Evolutionary conservation across 2,888 invertebrate species (phyloP).

Genomic region (Thera britannica): DNA sequence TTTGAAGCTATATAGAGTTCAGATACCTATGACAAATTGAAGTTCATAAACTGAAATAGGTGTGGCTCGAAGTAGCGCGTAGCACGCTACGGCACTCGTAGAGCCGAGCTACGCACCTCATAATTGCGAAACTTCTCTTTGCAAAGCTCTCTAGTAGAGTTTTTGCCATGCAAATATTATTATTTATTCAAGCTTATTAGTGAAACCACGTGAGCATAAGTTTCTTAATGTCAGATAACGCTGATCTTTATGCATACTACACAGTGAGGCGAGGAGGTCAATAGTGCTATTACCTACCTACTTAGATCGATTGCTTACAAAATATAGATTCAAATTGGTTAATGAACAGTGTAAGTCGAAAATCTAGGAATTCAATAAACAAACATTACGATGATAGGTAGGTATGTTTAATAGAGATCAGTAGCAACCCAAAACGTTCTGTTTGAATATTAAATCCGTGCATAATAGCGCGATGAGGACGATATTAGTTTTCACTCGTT

Average conservation of each 20-base stretch:
- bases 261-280: background rate
- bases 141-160: constrained; percentile 30
- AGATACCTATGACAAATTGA: background rate
- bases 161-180: constrained; percentile 33
- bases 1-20: no score
- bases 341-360: no score
- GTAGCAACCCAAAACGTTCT: no score
- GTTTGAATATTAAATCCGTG: no score
- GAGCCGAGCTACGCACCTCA: constrained; percentile 35
- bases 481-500: no score
- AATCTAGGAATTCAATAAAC: no score
- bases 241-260: background rate
- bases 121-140: constrained; percentile 42
- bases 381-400: no score
- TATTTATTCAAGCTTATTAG: constrained; percentile 17
- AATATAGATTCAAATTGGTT: no score
- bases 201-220: constrained; percentile 15
- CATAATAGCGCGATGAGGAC: no score
- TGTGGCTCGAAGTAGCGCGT: constrained; percentile 34
- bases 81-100: constrained; percentile 39
- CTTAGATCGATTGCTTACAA: no score
- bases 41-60: constrained; percentile 33
- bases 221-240: constrained; percentile 25
- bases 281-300: no score
- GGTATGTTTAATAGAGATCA: no score